phyloP scores from a whole-genome alignment of 2,888 invertebrate species.

The Nesidiocoris tenuis region DNA sequence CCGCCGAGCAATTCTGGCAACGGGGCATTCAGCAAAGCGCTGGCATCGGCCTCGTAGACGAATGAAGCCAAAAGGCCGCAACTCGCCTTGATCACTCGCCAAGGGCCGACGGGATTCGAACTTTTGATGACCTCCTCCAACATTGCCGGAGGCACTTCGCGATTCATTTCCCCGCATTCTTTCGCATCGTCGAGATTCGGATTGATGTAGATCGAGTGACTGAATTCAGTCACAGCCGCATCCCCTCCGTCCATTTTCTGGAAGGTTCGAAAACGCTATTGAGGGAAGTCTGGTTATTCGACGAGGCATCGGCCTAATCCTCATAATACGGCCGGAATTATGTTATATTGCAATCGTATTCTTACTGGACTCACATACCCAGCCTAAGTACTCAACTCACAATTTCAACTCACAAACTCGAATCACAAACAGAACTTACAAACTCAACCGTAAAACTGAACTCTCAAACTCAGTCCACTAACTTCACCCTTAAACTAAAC shows the following conservation, averaged over 20 bases:
- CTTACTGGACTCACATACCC: too few relatives aligned
- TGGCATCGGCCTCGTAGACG: conserved; percentile 40
- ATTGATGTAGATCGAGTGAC: conserved; percentile 45
- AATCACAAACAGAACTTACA: too few relatives aligned
- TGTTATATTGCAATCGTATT: too few relatives aligned
- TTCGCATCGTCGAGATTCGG: conserved; percentile 42
- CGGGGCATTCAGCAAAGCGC: conserved; percentile 42
- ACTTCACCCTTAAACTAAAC: too few relatives aligned
- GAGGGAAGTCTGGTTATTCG: too few relatives aligned
- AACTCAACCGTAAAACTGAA: too few relatives aligned
- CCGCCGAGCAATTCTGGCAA: conserved; percentile 44
- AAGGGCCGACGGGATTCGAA: conserved; percentile 46
- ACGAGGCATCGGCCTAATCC: too few relatives aligned
- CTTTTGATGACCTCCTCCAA: conserved; percentile 44
- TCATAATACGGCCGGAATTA: too few relatives aligned
- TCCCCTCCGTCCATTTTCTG: conserved; percentile 45
- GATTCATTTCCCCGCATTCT: conserved; percentile 38
- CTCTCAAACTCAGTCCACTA: too few relatives aligned
- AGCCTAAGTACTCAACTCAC: too few relatives aligned
- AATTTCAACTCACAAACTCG: too few relatives aligned
- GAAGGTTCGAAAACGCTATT: too few relatives aligned
- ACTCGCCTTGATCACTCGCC: conserved; percentile 45
- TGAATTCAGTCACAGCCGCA: conserved; percentile 45
- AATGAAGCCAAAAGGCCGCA: conserved; percentile 46
- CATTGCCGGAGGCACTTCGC: conserved; percentile 37